phyloP scores from a whole-genome alignment of 1,140 invertebrate genomes.

The Drosophila neocordata region DNA sequence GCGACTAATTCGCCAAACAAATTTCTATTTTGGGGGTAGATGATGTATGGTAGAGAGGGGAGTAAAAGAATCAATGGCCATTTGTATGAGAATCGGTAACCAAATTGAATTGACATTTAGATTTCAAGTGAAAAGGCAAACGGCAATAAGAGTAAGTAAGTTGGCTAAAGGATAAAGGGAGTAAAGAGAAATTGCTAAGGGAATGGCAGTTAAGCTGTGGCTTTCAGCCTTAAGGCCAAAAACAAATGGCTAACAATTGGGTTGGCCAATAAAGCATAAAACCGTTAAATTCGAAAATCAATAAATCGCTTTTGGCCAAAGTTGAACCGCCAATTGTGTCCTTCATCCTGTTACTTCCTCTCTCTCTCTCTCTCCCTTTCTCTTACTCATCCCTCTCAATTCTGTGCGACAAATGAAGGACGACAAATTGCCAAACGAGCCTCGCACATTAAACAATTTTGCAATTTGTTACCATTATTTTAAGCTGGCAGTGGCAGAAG shows the following conservation, averaged over 20 bases:
- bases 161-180: conserved; percentile 4
- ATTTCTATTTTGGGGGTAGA: conserved; percentile 31
- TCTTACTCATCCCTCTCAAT: neutral
- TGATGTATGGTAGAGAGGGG: neutral
- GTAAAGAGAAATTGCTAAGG: conserved; percentile 5
- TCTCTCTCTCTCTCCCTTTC: neutral
- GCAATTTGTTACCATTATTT: conserved; percentile 79
- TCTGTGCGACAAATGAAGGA: conserved; percentile 54
- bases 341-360: conserved; percentile 30
- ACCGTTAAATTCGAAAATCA: conserved; percentile 77
- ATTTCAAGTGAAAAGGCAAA: conserved; percentile 64
- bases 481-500: conserved; percentile 50
- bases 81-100: conserved; percentile 43
- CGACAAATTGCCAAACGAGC: conserved; percentile 74
- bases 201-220: neutral
- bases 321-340: conserved; percentile 60
- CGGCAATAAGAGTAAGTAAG: conserved; percentile 12
- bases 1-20: conserved; percentile 64
- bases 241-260: conserved; percentile 70
- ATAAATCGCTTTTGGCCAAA: conserved; percentile 49
- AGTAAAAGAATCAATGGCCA: conserved; percentile 34
- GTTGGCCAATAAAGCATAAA: conserved; percentile 77
- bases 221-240: conserved; percentile 32
- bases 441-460: conserved; percentile 75
- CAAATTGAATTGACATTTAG: conserved; percentile 71